Evolutionary conservation across 1,140 invertebrate genomes (phyloP).

Genomic region (Saccostrea echinata): DNA sequence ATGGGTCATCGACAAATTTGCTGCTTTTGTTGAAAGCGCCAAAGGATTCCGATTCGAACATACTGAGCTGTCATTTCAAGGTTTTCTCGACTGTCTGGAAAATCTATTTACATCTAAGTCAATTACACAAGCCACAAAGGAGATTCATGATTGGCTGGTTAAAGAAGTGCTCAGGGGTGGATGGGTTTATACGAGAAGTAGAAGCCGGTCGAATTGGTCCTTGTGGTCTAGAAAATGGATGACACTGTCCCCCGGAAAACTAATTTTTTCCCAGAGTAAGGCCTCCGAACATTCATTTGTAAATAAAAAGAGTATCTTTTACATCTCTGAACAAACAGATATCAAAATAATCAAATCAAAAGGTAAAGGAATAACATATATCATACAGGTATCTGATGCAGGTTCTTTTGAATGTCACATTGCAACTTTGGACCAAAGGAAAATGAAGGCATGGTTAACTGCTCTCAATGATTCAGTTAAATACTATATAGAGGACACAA

Average conservation of each 20-base stretch:
- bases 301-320: not conserved
- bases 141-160: slow-evolving; percentile 44
- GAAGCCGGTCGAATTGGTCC: slow-evolving; percentile 56
- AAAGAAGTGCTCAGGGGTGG: slow-evolving; percentile 46
- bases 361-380: slow-evolving; percentile 1
- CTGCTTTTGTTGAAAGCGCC: not conserved
- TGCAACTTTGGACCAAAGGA: slow-evolving; percentile 11
- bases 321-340: not conserved
- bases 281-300: not conserved
- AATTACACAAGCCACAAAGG: not conserved
- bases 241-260: slow-evolving; percentile 41
- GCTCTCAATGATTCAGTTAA: not conserved
- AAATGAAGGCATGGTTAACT: not conserved
- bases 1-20: not conserved
- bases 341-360: not conserved
- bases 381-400: not conserved
- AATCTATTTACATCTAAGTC: not conserved
- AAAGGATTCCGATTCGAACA: not conserved
- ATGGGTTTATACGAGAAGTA: slow-evolving; percentile 48
- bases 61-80: not conserved
- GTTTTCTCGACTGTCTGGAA: not conserved
- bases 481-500: not conserved
- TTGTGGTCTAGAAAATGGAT: slow-evolving; percentile 55
- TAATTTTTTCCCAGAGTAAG: slow-evolving; percentile 11
- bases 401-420: not conserved